Evolutionary conservation across 2,113 vertebrate species (phyloP).

Genomic region (Macrotis lagotis): DNA sequence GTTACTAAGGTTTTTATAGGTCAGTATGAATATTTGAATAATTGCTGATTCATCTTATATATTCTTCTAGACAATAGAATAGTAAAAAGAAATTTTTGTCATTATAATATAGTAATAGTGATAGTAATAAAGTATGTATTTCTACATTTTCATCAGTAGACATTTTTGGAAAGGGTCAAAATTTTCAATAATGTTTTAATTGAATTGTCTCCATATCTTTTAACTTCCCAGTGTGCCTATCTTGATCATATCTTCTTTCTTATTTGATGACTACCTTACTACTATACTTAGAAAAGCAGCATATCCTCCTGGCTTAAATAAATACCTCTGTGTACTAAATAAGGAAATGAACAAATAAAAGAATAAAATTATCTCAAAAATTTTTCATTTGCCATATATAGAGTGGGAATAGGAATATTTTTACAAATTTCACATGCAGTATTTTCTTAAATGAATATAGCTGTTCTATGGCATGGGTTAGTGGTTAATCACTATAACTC

Average conservation of each 20-base stretch:
- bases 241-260: not conserved
- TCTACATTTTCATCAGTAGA: not conserved
- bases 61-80: not conserved
- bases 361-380: slow-evolving; percentile 47
- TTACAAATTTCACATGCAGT: not conserved
- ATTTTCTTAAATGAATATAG: slow-evolving; percentile 1
- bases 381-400: slow-evolving; percentile 29
- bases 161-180: not conserved
- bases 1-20: slow-evolving; percentile 14
- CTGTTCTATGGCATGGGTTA: not conserved
- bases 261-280: accelerated
- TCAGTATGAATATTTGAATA: slow-evolving; percentile 5
- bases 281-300: not conserved
- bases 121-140: not conserved
- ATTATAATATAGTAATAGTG: not conserved
- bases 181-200: not conserved
- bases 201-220: not conserved
- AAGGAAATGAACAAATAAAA: not conserved
- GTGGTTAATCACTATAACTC: slow-evolving; percentile 12
- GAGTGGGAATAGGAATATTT: slow-evolving; percentile 27
- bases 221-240: not conserved
- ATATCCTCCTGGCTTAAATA: slow-evolving; percentile 35
- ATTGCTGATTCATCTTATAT: not conserved
- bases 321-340: slow-evolving; percentile 50
- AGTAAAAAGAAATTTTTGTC: not conserved